These are phyloP conservation scores for Donacobius atricapilla DNA, from an alignment of 2,113 vertebrate species.

Conservation along the genomic window DNA sequence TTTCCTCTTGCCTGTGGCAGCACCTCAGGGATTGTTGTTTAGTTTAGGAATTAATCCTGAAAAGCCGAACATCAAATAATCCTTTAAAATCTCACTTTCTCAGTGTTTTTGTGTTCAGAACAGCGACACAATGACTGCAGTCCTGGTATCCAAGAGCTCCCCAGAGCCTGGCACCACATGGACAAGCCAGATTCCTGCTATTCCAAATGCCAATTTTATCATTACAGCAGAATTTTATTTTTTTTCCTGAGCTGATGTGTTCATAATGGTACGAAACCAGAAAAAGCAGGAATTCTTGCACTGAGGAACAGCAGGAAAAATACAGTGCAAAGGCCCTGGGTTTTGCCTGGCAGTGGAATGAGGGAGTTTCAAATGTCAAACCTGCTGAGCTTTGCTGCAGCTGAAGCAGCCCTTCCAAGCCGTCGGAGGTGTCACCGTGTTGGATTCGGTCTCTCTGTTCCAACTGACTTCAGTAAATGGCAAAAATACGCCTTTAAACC, in stretches of 20 bases:
- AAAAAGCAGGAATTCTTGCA: background rate
- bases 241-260: background rate
- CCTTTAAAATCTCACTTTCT: background rate
- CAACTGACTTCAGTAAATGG: slow-evolving; percentile 15
- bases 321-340: background rate
- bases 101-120: background rate
- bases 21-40: background rate
- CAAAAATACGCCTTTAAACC: background rate
- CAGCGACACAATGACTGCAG: background rate
- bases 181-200: background rate
- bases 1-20: background rate
- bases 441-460: slow-evolving; percentile 1
- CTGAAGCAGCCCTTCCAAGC: slow-evolving; percentile 35
- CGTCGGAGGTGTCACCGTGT: background rate
- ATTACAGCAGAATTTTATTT: background rate
- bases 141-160: background rate
- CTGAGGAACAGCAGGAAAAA: slow-evolving; percentile 27
- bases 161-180: background rate
- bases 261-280: background rate
- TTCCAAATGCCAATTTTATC: background rate
- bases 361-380: slow-evolving; percentile 42
- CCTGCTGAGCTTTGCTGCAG: slow-evolving; percentile 46
- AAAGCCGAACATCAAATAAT: background rate
- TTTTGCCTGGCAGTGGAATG: slow-evolving; percentile 30
- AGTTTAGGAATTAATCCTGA: background rate